Conservation (phyloP, 2,797 vertebrate species). For the Scarus forsteni region DNA sequence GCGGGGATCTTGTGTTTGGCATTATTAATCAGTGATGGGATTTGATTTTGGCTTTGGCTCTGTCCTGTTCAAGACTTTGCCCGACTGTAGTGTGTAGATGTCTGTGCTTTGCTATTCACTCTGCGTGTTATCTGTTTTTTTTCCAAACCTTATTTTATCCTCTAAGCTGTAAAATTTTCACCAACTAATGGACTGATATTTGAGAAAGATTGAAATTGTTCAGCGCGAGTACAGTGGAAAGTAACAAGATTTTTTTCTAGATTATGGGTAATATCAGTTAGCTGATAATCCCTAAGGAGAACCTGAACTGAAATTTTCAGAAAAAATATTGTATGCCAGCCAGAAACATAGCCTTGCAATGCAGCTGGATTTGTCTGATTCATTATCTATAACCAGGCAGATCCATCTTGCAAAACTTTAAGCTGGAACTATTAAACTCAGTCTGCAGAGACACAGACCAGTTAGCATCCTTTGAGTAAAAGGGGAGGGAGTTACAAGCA, state of each 20-base stretch:
- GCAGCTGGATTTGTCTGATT: too few relatives aligned
- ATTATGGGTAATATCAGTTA: neutral
- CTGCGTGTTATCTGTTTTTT: slow-evolving; percentile 6
- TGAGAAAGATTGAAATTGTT: neutral
- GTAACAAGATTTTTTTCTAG: neutral
- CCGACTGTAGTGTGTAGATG: slow-evolving; percentile 20
- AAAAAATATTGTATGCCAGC: too few relatives aligned
- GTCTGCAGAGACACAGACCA: too few relatives aligned
- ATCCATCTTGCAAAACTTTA: too few relatives aligned
- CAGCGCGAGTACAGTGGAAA: neutral
- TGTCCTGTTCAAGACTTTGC: slow-evolving; percentile 23
- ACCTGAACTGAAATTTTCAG: too few relatives aligned
- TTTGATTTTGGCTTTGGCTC: slow-evolving; percentile 44
- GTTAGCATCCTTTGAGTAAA: too few relatives aligned
- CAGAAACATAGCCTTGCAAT: too few relatives aligned
- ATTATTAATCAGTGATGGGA: slow-evolving; percentile 23
- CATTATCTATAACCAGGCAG: too few relatives aligned
- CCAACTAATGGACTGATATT: neutral
- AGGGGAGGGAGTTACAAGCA: too few relatives aligned
- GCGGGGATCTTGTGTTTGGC: slow-evolving; percentile 30
- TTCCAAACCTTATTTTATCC: neutral
- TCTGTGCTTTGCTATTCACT: slow-evolving; percentile 46
- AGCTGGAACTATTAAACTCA: too few relatives aligned
- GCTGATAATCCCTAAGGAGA: too few relatives aligned
- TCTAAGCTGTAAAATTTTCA: neutral